Base-by-base conservation (phyloP, 1,140 invertebrate species). In the Triops longicaudatus region DNA sequence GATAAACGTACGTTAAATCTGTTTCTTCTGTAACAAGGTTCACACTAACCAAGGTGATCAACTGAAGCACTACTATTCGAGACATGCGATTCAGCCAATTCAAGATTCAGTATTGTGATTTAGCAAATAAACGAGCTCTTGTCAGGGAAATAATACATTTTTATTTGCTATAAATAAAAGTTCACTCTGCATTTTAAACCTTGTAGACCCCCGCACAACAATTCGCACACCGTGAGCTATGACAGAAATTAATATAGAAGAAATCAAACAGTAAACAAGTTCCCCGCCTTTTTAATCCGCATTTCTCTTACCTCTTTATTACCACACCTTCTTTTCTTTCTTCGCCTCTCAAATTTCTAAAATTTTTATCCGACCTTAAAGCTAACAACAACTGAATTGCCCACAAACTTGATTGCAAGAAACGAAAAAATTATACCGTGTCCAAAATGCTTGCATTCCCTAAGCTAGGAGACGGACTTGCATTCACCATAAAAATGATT, bases 151-250 rank as follows among this genome's bases (percentile, higher is more conserved):
- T 63, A 63, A 63, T 63, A 63, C 50, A 63, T 63, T 63, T 37
- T 63, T 63, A 63, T 63, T 63, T 63, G 50, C 50, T 63, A 63
- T 63, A 63, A 63, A 63, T 63, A 63, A 63, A 63, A 63, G 17
- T 22, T 63, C 50, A 63, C 50, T 9, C 22, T 63, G 50, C 50
- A 63, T 63, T 22, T 37, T 37, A 37, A 37, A 63, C 17, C 50
- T 63, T 63, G 10, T 63, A 63, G 31, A 37, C 31, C 22, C 50
- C 50, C 50, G 1, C 50, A 63, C 50, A 22, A 37, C 50, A 63
- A 63, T 63, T 63, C 50, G n/a, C 50, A 63, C 50, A 63, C 50
- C 50, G 50, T 63, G 50, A 63, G 50, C 50, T 63, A 63, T 5
- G 17, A 63, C 17, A 63, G 17, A 63, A 63, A 63, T 63, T n/a